Base-by-base conservation (phyloP, 2,113 vertebrate genomes). In the Mesocricetus auratus region DNA sequence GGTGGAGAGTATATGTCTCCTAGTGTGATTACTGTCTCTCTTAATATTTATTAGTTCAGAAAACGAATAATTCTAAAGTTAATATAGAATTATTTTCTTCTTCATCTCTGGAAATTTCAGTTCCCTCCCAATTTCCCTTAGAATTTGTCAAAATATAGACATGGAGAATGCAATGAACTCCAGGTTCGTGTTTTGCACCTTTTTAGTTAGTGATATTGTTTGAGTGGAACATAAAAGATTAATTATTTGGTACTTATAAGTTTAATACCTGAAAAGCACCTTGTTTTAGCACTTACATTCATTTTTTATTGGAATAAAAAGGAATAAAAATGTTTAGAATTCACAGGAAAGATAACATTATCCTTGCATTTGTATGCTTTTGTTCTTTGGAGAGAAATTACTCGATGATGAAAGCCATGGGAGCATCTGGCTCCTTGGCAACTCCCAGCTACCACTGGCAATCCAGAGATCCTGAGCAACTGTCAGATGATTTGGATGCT, bases 401-500 rank as follows among this genome's bases (percentile, higher is more conserved):
- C 68, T 96, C 58, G 53, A 92, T 1, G 88, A 39, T 97, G 60
- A 93, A 98, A 96, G 62, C 89, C 36, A 45, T 31, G 22, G 56
- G 53, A 95, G 90, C 97, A 98, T 98, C 98, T 98, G 97, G 90
- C 85, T 96, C 73, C 83, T 98, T 98, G 98, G 97, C 97, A 98
- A 94, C 64, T 83, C 91, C 86, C 0, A 1, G 1, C 77, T 93
- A 96, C 90, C 95, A 96, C 96, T 97, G 97, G 93, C 96, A 98
- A 58, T 0, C 83, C 92, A 96, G 33, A 91, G 56, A 93, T 81
- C 92, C 77, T 33, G 92, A 96, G 29, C 1, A 58, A 50, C 87
- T 98, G 95, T 98, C 97, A 98, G 97, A 96, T 92, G 85, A 93
- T 87, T 91, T 92, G 66, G 86, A 1, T 0, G 75, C 53, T 96